Percentiles rank a stretch among this genome's conserved stretches.
These are phyloP conservation scores for Invenusta paracnida DNA, from an alignment of 2,888 invertebrate species.

Conservation along the genomic window DNA sequence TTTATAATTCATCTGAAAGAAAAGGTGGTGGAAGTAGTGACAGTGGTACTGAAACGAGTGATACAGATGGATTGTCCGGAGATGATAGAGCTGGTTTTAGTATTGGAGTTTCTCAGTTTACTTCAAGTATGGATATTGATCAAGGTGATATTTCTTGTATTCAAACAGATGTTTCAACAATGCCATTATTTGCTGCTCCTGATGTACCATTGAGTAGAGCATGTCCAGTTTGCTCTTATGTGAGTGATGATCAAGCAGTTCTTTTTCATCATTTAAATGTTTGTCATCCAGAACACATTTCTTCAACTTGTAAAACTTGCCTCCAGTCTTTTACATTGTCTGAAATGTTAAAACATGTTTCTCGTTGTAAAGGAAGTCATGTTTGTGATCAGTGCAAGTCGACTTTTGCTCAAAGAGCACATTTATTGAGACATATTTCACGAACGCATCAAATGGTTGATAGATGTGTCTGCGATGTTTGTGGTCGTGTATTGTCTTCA, in stretches of 20 bases:
- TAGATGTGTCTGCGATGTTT: neutral
- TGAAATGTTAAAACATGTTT: neutral
- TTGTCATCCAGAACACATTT: neutral
- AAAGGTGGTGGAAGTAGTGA: slow-evolving; percentile 19
- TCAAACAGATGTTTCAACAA: neutral
- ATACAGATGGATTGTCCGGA: slow-evolving; percentile 10
- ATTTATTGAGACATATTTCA: neutral
- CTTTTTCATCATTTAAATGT: neutral
- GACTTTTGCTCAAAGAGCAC: neutral
- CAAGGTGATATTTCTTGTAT: neutral
- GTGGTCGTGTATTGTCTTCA: neutral
- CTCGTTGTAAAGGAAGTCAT: neutral
- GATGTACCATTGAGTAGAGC: neutral
- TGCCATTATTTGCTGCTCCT: neutral
- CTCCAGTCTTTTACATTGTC: neutral
- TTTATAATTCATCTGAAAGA: neutral
- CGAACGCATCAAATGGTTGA: neutral
- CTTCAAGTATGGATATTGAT: slow-evolving; percentile 80
- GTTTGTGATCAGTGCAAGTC: neutral
- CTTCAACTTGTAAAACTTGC: neutral
- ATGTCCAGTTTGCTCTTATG: neutral
- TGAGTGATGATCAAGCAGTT: neutral
- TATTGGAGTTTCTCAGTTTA: slow-evolving; percentile 75
- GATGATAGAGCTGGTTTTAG: slow-evolving; percentile 11
- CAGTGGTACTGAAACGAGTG: slow-evolving; percentile 3